Conservation (phyloP, 2,888 invertebrate species). For the Hirtodrosophila cameraria region DNA sequence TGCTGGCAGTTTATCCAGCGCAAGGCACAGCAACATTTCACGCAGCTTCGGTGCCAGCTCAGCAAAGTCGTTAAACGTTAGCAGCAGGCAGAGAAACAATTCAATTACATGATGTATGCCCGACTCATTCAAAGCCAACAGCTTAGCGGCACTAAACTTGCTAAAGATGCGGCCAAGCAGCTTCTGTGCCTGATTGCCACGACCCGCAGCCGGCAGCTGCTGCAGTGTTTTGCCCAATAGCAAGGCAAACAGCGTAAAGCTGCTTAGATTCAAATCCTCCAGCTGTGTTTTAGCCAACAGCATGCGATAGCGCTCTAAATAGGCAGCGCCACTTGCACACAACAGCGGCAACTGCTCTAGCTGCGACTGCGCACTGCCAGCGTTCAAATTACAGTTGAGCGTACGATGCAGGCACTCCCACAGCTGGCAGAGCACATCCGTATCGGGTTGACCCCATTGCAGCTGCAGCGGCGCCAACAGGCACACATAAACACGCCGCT, state of each 20-base stretch:
- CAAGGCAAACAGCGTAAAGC: conserved; percentile 85
- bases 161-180: conserved; percentile 86
- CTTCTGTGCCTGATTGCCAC: conserved; percentile 82
- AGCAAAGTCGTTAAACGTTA: conserved; percentile 70
- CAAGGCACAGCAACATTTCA: conserved; percentile 81
- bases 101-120: conserved; percentile 86
- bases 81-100: conserved; percentile 80
- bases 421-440: conserved; percentile 84
- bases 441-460: conserved; percentile 84
- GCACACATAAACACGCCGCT: conserved; percentile 84
- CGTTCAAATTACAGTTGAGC: conserved; percentile 85
- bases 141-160: conserved; percentile 86
- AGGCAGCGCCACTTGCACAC: conserved; percentile 76
- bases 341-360: conserved; percentile 84
- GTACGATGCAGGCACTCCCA: conserved; percentile 87
- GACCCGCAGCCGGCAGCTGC: conserved; percentile 46
- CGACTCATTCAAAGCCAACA: conserved; percentile 85
- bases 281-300: conserved; percentile 75
- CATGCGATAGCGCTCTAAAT: conserved; percentile 82
- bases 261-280: conserved; percentile 83
- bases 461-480: conserved; percentile 83
- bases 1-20: conserved; percentile 80
- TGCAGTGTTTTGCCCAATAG: conserved; percentile 84
- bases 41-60: conserved; percentile 82
- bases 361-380: conserved; percentile 82